Base-by-base conservation (phyloP, 1,140 invertebrate species). In the Scylla paramamosain region DNA sequence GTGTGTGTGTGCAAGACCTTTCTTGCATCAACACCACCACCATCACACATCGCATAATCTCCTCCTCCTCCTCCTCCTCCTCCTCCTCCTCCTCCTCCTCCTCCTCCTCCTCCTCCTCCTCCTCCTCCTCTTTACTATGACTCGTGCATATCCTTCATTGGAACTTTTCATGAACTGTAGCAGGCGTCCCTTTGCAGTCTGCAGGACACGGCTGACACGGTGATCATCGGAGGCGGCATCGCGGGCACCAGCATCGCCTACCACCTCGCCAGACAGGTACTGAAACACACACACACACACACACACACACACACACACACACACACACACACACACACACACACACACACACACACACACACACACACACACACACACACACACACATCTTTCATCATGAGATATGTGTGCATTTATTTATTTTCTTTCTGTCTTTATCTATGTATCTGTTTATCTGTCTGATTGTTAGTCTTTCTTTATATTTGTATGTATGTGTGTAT, bases 141-240 rank as follows among this genome's bases (percentile, higher is more conserved):
- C 29, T 7, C 77, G 1, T 39, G 39, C 39, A 39, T 39, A 39
- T 39, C 39, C 39, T 39, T 39, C 39, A 39, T 39, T 39, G 39
- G 39, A 39, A 1, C 39, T 39, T 39, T 39, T 39, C 39, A 6
- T 39, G 39, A 39, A 39, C 39, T 39, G 52, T 59, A 14, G 3
- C 16, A 14, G 52, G 12, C 52, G 10, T 39, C 52, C 10, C 10
- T 4, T 59, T 59, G 20, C 67, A 77, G 67, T 6, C 20, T 77
- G 67, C 20, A 25, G n/a, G 96, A 96, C 1, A 52, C 25, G 29
- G 96, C 96, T 1, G 96, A 97, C 16, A 96, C 96, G 0, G 96
- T 97, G 0, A 96, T 97, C 82, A 96, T 97, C 28, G 97, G 97
- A 0, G 97, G 97, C 25, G 97, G 97, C n/a, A 96, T 96, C 7